Conservation (phyloP, 2,888 invertebrate species). For the Spodoptera picta region DNA sequence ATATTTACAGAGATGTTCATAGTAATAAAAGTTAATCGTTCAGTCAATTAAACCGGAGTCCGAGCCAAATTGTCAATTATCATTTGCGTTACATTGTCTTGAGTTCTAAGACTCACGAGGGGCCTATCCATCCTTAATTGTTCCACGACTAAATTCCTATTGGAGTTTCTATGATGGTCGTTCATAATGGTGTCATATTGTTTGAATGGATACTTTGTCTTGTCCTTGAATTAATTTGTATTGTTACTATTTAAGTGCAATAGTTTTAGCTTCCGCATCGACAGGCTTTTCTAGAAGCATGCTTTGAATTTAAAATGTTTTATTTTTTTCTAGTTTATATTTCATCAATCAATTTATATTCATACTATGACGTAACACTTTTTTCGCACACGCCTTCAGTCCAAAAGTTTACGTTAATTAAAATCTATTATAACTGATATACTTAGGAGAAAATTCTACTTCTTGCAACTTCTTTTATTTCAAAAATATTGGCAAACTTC, state of each 20-base stretch:
- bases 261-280: slow-evolving; percentile 25
- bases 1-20: slow-evolving; percentile 70
- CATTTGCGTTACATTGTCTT: slow-evolving; percentile 64
- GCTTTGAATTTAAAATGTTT: background rate
- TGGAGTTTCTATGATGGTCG: slow-evolving; percentile 37
- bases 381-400: no score
- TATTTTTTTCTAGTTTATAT: no score
- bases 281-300: background rate
- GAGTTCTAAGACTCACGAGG: slow-evolving; percentile 55
- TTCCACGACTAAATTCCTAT: slow-evolving; percentile 46
- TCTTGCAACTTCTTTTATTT: no score
- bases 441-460: no score
- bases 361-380: background rate
- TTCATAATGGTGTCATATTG: slow-evolving; percentile 43
- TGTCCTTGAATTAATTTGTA: slow-evolving; percentile 36
- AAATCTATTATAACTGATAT: no score
- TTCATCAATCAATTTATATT: background rate
- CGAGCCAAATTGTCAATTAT: slow-evolving; percentile 69
- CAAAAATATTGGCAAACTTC: no score
- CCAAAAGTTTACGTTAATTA: no score
- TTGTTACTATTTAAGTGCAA: slow-evolving; percentile 22
- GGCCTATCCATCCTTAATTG: slow-evolving; percentile 55
- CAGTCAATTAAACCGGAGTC: slow-evolving; percentile 69
- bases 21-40: slow-evolving; percentile 73
- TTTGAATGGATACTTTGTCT: slow-evolving; percentile 34